These are phyloP conservation scores for Papilio polyxenes DNA, from an alignment of 1,140 invertebrate species.

Conservation along the genomic window DNA sequence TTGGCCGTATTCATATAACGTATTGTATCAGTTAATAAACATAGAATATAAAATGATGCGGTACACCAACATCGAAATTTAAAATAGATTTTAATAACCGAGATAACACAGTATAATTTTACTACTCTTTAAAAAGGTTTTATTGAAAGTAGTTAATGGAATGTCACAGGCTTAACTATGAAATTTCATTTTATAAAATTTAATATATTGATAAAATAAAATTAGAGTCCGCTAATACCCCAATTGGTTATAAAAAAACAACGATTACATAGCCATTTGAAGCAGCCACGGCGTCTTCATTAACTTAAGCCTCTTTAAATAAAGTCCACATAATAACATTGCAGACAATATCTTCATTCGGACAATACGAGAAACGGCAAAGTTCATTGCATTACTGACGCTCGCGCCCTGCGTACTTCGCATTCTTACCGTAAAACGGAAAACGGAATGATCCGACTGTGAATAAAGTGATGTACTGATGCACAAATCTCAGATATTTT, in stretches of 20 bases:
- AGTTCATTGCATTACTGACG: conserved; percentile 3
- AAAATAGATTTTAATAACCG: background rate
- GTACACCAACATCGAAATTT: background rate
- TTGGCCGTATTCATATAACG: background rate
- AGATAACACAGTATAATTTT: background rate
- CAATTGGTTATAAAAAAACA: too few relatives aligned
- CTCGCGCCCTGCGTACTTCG: background rate
- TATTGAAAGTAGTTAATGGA: too few relatives aligned
- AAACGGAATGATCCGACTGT: background rate
- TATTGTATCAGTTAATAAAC: background rate
- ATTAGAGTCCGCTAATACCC: too few relatives aligned
- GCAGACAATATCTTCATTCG: background rate
- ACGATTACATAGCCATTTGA: background rate
- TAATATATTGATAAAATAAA: too few relatives aligned
- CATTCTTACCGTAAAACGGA: background rate
- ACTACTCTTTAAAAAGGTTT: background rate
- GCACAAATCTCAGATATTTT: background rate
- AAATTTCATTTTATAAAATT: too few relatives aligned
- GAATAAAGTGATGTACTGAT: background rate
- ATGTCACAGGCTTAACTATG: too few relatives aligned
- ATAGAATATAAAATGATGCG: background rate
- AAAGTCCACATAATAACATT: background rate
- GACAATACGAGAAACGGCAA: background rate
- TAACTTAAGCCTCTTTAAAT: background rate
- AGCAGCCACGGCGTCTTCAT: background rate